A percentile compares a stretch with the other conserved stretches of the same genome.
Evolutionary conservation across 2,888 invertebrate genomes (phyloP).

Genomic region (Flexamia atlantica): DNA sequence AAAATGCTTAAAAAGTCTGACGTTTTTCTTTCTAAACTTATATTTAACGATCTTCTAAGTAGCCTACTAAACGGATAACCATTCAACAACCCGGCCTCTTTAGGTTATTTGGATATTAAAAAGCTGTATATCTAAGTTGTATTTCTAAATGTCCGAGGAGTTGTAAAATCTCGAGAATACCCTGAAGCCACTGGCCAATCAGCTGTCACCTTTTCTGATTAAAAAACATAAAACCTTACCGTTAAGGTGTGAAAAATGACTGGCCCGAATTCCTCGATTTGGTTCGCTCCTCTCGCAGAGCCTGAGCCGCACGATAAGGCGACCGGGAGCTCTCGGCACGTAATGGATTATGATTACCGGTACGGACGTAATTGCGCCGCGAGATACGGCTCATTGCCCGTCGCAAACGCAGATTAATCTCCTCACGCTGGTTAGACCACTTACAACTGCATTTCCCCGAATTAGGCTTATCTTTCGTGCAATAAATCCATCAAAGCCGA

Average conservation of each 20-base stretch:
- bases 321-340: neutral
- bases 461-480: neutral
- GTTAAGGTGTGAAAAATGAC: neutral
- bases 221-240: neutral
- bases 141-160: too few species aligned
- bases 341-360: neutral
- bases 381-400: neutral
- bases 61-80: too few species aligned
- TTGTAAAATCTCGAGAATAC: too few species aligned
- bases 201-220: neutral
- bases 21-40: too few species aligned
- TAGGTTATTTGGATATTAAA: too few species aligned
- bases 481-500: neutral
- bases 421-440: neutral
- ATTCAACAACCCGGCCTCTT: too few species aligned
- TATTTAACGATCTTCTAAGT: too few species aligned
- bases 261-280: neutral
- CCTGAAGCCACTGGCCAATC: too few species aligned
- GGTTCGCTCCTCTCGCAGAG: neutral
- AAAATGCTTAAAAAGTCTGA: too few species aligned
- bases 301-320: neutral
- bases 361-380: neutral
- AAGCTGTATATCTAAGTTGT: too few species aligned
- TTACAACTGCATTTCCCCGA: constrained; percentile 2
- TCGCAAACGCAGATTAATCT: neutral